Evolutionary conservation across 2,797 vertebrate genomes (phyloP), one percentile per base, ranked within the genome.

Genomic region (Scyliorhinus canicula): DNA sequence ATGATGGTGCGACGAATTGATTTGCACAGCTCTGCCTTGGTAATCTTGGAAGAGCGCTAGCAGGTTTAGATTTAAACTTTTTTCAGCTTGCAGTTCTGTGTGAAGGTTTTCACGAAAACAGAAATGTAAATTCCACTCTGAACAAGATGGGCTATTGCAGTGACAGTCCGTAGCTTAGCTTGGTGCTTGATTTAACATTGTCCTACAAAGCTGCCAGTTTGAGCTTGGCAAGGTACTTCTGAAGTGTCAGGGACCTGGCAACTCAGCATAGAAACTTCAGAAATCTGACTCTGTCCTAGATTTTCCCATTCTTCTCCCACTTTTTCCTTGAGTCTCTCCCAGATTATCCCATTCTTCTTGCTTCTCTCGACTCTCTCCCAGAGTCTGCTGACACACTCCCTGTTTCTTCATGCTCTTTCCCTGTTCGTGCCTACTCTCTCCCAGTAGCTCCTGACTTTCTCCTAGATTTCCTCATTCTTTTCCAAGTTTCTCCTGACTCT

Each of bases 1-100:
- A 35, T 90, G 28, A 60, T 90, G 93, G 65, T 94, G 44, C 8
- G 93, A 55, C 93, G 35, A 94, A 94, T 94, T 74, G 67, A 94
- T 71, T 52, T 31, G 52, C 31, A n/a, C 28, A n/a, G 86, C 55
- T 55, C 35, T 90, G n/a, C 31, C 16, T 71, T 24, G 93, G 93
- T 71, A 52, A 93, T 71, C 67, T 94, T 52, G 26, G 40, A 91
- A 94, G 47, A 35, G 44, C 12, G 14, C 67, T 7, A 69, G 47
- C 67, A 71, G 21, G 50, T 50, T 52, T 6, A 90, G 55, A 60
- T 90, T 90, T 55, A 90, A 90, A 82, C 55, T 60, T 90, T 21
- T 93, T 94, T 71, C n/a, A 71, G 31, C 26, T 71, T 69, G 31
- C 26, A 6, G 40, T 93, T 93, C 65, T 50, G 40, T 50, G 21